Base-by-base conservation (phyloP, 2,113 vertebrate species). In the Loxodonta africana region DNA sequence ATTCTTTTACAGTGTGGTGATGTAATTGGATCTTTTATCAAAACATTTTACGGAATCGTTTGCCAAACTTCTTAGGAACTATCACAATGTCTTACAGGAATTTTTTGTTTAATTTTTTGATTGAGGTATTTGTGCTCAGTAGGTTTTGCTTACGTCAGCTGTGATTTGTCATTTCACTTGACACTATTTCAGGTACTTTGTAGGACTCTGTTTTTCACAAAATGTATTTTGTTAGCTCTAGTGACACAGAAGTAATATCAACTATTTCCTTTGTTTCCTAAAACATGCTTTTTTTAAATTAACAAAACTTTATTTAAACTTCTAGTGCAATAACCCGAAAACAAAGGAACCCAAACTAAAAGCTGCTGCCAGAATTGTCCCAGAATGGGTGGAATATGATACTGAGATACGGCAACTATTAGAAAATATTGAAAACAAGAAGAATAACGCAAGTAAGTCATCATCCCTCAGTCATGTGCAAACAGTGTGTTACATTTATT, bases 301-400 rank as follows among this genome's bases (percentile, higher is more conserved):
- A 93, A 93, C 92, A 83, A 46, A 88, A 6, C 8, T 91, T 25
- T 96, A 1, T 97, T 98, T 94, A 77, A 97, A 96, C 33, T 96
- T 98, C 41, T 97, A 99, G 99, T 99, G 99, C 97, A 99, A 99
- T 98, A 99, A 99, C 97, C 99, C 99, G 33, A 99, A 99, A 97
- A 99, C 99, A 88, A 99, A 99, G 98, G 99, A 99, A 98, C 99
- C 99, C 41, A 99, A 99, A 98, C 96, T 99, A 57, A 98, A 99
- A 90, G 99, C 99, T 12, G 99, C 99, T 30, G 98, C 99, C 10
- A 98, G 99, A 82, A 99, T 99, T 76, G 99, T 99, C 94, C 99
- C 99, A 0, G 99, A 99, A 90, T 99, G 99, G 99, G 98, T 98
- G 6, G 98, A 99, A 21, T 99, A 99, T 69, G 99, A 99, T 96